phyloP scores from a whole-genome alignment of 1,140 invertebrate genomes.

The Ptiloglossa arizonensis region DNA sequence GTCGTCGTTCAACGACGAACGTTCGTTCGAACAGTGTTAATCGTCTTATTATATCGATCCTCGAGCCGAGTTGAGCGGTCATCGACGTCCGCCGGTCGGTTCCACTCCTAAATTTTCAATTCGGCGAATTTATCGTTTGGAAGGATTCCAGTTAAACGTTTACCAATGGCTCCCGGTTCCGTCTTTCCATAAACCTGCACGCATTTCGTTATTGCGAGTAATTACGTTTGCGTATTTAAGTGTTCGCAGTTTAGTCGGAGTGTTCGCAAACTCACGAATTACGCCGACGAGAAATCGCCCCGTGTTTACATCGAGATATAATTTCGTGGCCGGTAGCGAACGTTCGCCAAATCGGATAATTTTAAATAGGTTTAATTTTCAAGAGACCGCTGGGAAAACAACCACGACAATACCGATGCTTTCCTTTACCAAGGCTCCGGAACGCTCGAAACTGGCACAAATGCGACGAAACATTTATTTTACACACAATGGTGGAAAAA shows the following conservation, averaged over 20 bases:
- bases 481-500: too few species aligned
- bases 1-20: background rate
- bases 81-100: background rate
- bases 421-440: too few species aligned
- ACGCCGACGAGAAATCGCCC: background rate
- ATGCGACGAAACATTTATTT: too few species aligned
- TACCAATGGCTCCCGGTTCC: constrained; percentile 15
- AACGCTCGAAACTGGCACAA: too few species aligned
- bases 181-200: constrained; percentile 2
- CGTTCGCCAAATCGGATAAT: background rate
- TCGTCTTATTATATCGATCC: constrained; percentile 44
- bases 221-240: constrained; percentile 48
- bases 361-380: too few species aligned
- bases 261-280: constrained; percentile 9
- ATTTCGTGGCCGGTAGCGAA: background rate
- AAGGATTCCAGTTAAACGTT: constrained; percentile 48
- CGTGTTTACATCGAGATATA: too few species aligned
- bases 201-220: constrained; percentile 39
- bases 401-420: too few species aligned
- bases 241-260: background rate
- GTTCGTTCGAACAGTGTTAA: background rate
- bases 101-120: constrained; percentile 28
- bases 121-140: constrained; percentile 37
- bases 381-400: too few species aligned
- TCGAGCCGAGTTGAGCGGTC: constrained; percentile 13